Evolutionary conservation across 2,888 invertebrate species (phyloP), one percentile per base, ranked within the genome.

Genomic region (Hipparchia sbordonii): DNA sequence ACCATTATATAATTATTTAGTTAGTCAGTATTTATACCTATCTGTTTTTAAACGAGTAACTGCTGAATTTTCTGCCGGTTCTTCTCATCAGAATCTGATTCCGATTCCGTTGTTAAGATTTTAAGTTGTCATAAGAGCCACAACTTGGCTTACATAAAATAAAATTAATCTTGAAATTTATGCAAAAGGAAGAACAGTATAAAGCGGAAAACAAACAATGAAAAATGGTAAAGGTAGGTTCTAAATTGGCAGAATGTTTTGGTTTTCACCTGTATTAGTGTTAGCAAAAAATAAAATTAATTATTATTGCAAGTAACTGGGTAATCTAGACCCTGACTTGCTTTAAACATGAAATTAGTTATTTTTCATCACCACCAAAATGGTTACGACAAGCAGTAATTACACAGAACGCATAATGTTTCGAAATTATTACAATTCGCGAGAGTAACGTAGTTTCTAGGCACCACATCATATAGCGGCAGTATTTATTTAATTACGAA

Each of bases 401-500:
- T 62, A 62, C 46, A 62, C 6, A 63, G 9, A 48, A 63, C 5
- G 63, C 63, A 48, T 63, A 13, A 63, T 13, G 9, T 63, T 63
- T 13, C 48, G 63, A 63, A 48, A 63, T 63, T 5, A 5, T 6
- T 9, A 48, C 63, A 46, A 63, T 63, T 48, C 48, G 63, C 13
- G 63, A 63, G 63, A 63, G n/a, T 61, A 57, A 57, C 23, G 8
- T 59, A 39, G 39, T 39, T 39, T 39, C 39, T 7, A 57, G 4
- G 39, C 39, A 60, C 10, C 33, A 39, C 4, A 59, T 3, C 33
- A 45, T n/a, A 63, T 63, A 48, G 63, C 63, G 63, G 63, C 23
- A 63, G 63, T 13, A 13, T 48, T 48, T 48, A 23, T 63, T 48
- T 48, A 48, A 63, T 63, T 63, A 63, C 63, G 48, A 63, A 46